phyloP scores from a whole-genome alignment of 2,888 invertebrate species.

The Plemyria rubiginata region DNA sequence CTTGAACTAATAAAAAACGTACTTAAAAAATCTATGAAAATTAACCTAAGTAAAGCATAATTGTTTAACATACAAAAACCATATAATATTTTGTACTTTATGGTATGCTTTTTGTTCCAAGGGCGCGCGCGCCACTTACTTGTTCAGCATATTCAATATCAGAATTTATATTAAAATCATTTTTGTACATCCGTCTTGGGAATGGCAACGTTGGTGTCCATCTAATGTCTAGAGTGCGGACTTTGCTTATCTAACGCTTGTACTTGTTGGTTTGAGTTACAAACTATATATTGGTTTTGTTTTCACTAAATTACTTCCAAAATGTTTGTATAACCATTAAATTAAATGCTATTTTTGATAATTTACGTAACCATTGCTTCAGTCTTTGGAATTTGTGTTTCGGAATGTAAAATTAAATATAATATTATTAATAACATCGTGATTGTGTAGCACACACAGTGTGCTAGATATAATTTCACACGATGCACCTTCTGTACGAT shows the following conservation, averaged over 20 bases:
- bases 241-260: constrained; percentile 55
- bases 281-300: neutral
- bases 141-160: constrained; percentile 1
- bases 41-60: constrained; percentile 81
- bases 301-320: constrained; percentile 9
- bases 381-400: constrained; percentile 61
- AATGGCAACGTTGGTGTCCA: constrained; percentile 55
- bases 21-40: constrained; percentile 59
- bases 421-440: constrained; percentile 21
- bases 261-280: constrained; percentile 45
- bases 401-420: constrained; percentile 45
- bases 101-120: constrained; percentile 58
- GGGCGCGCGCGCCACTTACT: neutral
- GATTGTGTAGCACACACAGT: constrained; percentile 21
- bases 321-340: constrained; percentile 19
- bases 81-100: constrained; percentile 82
- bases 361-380: constrained; percentile 47
- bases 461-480: constrained; percentile 18
- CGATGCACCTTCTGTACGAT: constrained; percentile 29
- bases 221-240: constrained; percentile 42
- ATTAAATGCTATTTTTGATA: constrained; percentile 39
- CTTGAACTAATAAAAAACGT: constrained; percentile 49
- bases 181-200: constrained; percentile 53
- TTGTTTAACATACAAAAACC: constrained; percentile 74
- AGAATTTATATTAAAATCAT: neutral